Evolutionary conservation across 2,113 vertebrate genomes (phyloP).

Genomic region (Rhinolophus ferrumequinum): DNA sequence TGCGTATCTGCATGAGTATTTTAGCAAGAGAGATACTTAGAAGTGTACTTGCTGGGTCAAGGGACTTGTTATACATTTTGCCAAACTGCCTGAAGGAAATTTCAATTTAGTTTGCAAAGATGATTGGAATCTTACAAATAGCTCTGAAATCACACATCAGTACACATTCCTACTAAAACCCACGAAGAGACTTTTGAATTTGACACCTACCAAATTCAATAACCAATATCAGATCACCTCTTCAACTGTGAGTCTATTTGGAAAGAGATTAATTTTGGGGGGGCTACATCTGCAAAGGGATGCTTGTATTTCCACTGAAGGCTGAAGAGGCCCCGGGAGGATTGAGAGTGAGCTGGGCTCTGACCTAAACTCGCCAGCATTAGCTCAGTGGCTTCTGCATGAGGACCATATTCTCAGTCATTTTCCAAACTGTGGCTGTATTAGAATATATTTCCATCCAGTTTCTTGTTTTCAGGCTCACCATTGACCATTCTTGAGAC

Average conservation of each 20-base stretch:
- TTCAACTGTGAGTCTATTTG: not conserved
- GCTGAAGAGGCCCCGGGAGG: not conserved
- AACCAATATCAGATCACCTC: not conserved
- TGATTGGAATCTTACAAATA: not conserved
- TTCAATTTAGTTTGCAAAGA: not conserved
- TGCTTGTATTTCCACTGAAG: not conserved
- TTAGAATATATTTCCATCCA: not conserved
- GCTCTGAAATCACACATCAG: not conserved
- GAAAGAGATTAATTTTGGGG: not conserved
- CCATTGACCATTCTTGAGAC: not conserved
- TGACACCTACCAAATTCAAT: not conserved
- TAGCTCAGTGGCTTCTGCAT: not conserved
- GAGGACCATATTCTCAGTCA: not conserved
- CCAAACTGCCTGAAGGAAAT: not conserved
- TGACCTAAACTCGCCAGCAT: not conserved
- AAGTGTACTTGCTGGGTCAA: not conserved
- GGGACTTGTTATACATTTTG: not conserved
- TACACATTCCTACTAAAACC: not conserved
- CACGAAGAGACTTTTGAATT: not conserved
- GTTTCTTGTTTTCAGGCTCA: constrained; percentile 1
- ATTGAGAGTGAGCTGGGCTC: not conserved
- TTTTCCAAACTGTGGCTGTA: not conserved
- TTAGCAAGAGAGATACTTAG: not conserved
- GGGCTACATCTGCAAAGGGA: not conserved
- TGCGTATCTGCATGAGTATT: not conserved